A percentile compares a stretch with the other conserved stretches of the same genome.
Conservation (phyloP, 2,113 vertebrate genomes). For the human (Homo sapiens) region DNA sequence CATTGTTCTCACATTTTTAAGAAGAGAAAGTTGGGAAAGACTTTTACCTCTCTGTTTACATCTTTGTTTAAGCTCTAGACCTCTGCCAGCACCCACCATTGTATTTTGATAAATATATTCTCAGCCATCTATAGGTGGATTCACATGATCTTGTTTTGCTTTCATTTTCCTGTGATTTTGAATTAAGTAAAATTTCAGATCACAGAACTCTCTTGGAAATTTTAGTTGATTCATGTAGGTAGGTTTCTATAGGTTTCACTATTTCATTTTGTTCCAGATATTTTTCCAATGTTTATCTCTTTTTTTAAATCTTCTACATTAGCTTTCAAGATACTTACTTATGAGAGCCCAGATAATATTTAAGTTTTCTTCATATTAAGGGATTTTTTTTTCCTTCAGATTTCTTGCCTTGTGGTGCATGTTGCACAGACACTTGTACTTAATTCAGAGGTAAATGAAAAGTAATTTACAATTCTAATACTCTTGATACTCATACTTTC, state of each 20-base stretch:
- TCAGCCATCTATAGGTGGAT: neutral
- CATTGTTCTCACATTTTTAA: neutral
- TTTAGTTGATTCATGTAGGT: neutral
- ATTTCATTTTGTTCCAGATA: neutral
- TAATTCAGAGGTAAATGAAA: constrained; percentile 50
- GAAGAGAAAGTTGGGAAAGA: neutral
- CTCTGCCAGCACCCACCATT: neutral
- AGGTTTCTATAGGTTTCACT: neutral
- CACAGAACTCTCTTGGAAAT: neutral
- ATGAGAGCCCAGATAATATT: neutral
- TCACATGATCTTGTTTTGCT: neutral
- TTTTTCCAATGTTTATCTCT: neutral
- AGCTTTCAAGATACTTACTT: neutral
- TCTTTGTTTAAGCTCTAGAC: neutral
- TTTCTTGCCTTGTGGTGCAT: constrained; percentile 9
- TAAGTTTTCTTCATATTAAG: constrained; percentile 6
- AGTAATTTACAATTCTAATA: constrained; percentile 45
- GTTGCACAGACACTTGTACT: neutral
- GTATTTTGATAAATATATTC: neutral
- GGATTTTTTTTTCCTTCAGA: neutral
- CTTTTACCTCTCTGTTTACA: neutral
- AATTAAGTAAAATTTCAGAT: neutral
- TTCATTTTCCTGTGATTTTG: neutral
- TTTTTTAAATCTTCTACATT: neutral
- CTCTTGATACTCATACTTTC: neutral